A percentile compares a stretch with the other conserved stretches of the same genome.
phyloP scores from a whole-genome alignment of 2,888 invertebrate species.

The Trachelus tabidus region DNA sequence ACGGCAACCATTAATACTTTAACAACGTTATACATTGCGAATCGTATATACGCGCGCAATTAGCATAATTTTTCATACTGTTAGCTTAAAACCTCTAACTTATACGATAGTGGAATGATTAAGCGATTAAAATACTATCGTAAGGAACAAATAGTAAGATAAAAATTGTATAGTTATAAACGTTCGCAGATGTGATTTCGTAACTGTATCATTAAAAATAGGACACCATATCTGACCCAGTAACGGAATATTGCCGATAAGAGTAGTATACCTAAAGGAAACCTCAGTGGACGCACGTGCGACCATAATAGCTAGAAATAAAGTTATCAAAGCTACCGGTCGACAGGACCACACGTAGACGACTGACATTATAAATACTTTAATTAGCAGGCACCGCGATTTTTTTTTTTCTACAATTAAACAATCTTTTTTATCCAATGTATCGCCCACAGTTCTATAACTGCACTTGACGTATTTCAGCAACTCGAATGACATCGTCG shows the following conservation, averaged over 20 bases:
- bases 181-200: neutral
- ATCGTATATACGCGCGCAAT: neutral
- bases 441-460: neutral
- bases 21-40: neutral
- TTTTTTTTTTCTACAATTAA: neutral
- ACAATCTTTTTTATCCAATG: neutral
- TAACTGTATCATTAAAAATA: neutral
- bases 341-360: neutral
- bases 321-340: neutral
- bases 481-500: neutral
- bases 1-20: too few relatives aligned
- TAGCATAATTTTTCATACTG: neutral
- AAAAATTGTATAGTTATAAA: neutral
- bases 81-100: neutral
- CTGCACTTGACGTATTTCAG: neutral
- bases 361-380: neutral
- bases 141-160: neutral
- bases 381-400: neutral
- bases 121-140: neutral
- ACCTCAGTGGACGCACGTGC: neutral
- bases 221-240: neutral
- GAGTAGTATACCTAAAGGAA: neutral
- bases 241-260: neutral
- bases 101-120: neutral
- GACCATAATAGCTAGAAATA: neutral